Evolutionary conservation across 2,888 invertebrate species (phyloP).

Genomic region (Adelphocoris suturalis): DNA sequence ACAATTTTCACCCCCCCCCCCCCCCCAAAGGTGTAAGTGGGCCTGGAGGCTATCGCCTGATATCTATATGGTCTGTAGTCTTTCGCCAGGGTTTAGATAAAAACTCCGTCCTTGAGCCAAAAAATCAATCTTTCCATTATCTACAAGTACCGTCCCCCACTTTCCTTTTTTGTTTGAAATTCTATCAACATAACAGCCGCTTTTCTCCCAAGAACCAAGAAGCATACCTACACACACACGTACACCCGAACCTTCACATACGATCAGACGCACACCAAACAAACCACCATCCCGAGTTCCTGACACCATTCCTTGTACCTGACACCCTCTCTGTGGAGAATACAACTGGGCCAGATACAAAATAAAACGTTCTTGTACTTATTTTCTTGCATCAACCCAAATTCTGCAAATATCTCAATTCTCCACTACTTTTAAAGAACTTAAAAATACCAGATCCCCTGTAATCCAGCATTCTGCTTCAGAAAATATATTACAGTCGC

Average conservation of each 20-base stretch:
- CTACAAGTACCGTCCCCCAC: slow-evolving; percentile 57
- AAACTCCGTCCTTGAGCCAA: too few species aligned
- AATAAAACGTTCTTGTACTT: neutral
- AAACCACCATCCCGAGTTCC: neutral
- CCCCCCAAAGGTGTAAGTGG: too few species aligned
- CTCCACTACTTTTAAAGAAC: too few species aligned
- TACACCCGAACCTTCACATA: neutral
- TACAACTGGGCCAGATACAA: neutral
- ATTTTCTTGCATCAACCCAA: neutral
- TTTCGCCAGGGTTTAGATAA: too few species aligned
- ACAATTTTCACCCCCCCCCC: too few species aligned
- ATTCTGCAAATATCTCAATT: neutral
- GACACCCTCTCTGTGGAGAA: neutral
- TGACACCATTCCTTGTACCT: neutral
- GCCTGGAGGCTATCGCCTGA: too few species aligned
- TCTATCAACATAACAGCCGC: slow-evolving; percentile 61
- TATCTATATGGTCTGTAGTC: too few species aligned
- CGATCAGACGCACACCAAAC: neutral
- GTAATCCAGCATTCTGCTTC: too few species aligned
- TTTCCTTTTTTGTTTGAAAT: slow-evolving; percentile 63
- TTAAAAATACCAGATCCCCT: too few species aligned
- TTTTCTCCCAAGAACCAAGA: slow-evolving; percentile 24
- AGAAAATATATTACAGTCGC: too few species aligned
- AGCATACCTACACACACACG: neutral
- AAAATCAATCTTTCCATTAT: too few species aligned